Evolutionary conservation across 1,140 invertebrate species (phyloP).

Genomic region (Colletes latitarsis): DNA sequence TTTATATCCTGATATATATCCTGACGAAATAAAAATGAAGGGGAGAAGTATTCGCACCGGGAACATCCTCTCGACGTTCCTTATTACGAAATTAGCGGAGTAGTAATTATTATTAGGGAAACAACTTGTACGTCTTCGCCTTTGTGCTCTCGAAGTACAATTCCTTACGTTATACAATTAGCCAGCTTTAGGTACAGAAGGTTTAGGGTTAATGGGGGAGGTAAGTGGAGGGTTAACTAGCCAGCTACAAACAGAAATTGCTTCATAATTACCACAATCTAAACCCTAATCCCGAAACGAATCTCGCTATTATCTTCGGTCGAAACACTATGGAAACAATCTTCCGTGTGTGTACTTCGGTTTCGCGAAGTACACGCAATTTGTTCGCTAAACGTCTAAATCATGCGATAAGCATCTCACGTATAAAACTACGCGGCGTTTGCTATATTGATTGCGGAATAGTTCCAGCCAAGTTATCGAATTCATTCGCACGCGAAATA

Average conservation of each 20-base stretch:
- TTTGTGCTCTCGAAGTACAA: not conserved
- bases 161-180: constrained; percentile 8
- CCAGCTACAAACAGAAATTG: constrained; percentile 8
- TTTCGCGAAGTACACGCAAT: not conserved
- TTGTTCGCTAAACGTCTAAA: not conserved
- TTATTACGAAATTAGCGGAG: not conserved
- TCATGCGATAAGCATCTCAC: not conserved
- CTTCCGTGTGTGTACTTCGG: not conserved
- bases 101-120: not conserved
- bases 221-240: constrained; percentile 1
- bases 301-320: not conserved
- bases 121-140: not conserved
- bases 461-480: constrained; percentile 15
- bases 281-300: not conserved
- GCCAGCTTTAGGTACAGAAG: not conserved
- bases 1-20: too few relatives aligned
- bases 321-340: not conserved
- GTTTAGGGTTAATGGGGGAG: constrained; percentile 8
- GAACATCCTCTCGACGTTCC: not conserved
- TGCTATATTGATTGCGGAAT: constrained; percentile 27
- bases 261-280: constrained; percentile 5
- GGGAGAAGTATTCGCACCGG: too few relatives aligned
- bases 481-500: constrained; percentile 1
- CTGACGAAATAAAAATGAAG: too few relatives aligned
- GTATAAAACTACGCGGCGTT: not conserved